Conservation (phyloP, 2,797 vertebrate genomes). For the Apodemus agrarius region DNA sequence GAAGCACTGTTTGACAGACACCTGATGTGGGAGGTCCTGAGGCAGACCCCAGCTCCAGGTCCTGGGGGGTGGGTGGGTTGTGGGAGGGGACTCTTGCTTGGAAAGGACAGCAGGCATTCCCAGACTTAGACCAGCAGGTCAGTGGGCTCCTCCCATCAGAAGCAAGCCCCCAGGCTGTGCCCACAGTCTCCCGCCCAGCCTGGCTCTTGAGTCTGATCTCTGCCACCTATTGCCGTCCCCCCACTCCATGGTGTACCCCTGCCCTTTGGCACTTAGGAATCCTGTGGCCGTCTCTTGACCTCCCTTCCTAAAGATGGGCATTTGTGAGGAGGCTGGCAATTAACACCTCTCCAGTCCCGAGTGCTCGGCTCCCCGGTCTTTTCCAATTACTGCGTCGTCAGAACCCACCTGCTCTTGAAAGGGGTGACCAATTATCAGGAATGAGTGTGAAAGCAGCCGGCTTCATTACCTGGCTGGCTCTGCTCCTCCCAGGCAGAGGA, state of each 20-base stretch:
- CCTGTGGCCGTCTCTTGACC: neutral
- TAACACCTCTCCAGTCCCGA: constrained; percentile 72
- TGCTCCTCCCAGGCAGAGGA: neutral
- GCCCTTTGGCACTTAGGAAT: neutral
- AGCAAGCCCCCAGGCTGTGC: neutral
- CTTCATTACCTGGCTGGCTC: constrained; percentile 67
- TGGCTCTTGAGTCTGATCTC: neutral
- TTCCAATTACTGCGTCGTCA: constrained; percentile 74
- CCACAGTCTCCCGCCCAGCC: too few species aligned
- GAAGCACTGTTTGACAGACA: neutral
- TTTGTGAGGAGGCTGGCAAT: constrained; percentile 62
- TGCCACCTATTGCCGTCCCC: neutral
- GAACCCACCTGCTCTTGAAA: constrained; percentile 81
- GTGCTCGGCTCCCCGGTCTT: constrained; percentile 27
- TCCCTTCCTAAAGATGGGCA: neutral
- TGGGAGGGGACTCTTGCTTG: neutral
- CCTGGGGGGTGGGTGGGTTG: neutral
- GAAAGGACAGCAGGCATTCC: neutral
- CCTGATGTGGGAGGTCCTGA: neutral
- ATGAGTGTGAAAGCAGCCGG: constrained; percentile 75
- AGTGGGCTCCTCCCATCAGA: neutral
- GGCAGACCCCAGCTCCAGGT: neutral
- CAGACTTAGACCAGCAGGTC: neutral
- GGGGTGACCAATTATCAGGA: constrained; percentile 82
- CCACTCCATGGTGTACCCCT: neutral